Percentiles rank a stretch among this genome's conserved stretches.
phyloP scores from a whole-genome alignment of 2,797 vertebrate species.

The Eospalax fontanierii region DNA sequence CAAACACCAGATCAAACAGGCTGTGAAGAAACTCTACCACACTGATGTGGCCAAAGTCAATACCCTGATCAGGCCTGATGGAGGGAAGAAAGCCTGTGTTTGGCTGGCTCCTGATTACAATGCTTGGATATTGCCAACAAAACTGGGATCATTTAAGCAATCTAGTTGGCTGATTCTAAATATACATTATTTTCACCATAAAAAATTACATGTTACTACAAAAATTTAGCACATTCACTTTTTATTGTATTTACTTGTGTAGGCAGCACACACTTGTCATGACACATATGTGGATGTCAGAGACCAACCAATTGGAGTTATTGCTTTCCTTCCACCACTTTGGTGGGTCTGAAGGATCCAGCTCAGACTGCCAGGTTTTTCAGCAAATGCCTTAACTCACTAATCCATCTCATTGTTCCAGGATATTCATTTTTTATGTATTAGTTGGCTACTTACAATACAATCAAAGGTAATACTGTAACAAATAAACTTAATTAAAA shows the following conservation, averaged over 20 bases:
- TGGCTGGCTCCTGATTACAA: too few species aligned
- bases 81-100: too few species aligned
- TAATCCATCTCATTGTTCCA: not conserved
- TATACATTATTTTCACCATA: too few species aligned
- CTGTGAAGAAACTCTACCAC: too few species aligned
- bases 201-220: slow-evolving; percentile 66
- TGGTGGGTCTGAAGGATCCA: not conserved
- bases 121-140: too few species aligned
- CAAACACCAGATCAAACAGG: too few species aligned
- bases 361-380: not conserved
- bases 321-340: not conserved
- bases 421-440: slow-evolving; percentile 36
- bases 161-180: too few species aligned
- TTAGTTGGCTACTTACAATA: slow-evolving; percentile 38
- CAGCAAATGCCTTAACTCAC: not conserved
- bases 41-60: too few species aligned
- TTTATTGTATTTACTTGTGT: not conserved
- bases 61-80: too few species aligned
- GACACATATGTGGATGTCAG: not conserved
- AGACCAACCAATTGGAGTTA: not conserved
- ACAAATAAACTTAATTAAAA: slow-evolving; percentile 57
- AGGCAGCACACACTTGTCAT: not conserved
- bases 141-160: too few species aligned
- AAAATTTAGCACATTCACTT: slow-evolving; percentile 13
- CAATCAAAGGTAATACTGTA: slow-evolving; percentile 45